Percentiles rank a stretch among this genome's conserved stretches.
phyloP scores from a whole-genome alignment of 2,113 vertebrate species.

The Cololabis saira region DNA sequence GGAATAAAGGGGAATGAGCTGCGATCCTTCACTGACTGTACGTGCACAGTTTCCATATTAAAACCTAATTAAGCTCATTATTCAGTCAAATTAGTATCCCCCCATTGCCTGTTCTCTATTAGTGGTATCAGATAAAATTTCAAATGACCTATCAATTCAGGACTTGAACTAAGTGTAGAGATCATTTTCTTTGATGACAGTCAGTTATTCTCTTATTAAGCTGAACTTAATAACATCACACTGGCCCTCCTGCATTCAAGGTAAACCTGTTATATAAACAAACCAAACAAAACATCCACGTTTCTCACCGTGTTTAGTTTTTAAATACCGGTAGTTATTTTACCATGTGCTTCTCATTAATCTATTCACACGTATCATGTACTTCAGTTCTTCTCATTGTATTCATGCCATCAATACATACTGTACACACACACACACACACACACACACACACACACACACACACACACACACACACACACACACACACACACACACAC shows the following conservation, averaged over 20 bases:
- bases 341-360: too few species aligned
- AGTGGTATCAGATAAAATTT: constrained; percentile 62
- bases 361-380: too few species aligned
- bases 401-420: too few species aligned
- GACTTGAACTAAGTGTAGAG: constrained; percentile 36
- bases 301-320: too few species aligned
- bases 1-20: constrained; percentile 46
- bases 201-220: constrained; percentile 58
- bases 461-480: too few species aligned
- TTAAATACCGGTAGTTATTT: too few species aligned
- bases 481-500: too few species aligned
- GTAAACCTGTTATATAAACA: constrained; percentile 38
- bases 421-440: too few species aligned
- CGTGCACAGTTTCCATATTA: constrained; percentile 44
- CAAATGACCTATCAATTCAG: constrained; percentile 59
- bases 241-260: constrained; percentile 32
- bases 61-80: constrained; percentile 64
- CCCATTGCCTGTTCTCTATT: constrained; percentile 58
- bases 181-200: constrained; percentile 45
- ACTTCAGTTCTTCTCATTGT: too few species aligned
- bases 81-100: constrained; percentile 60
- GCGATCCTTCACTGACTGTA: constrained; percentile 44
- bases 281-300: constrained; percentile 47
- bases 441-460: too few species aligned
- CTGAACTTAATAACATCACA: constrained; percentile 21